Conservation (phyloP, 1,140 invertebrate genomes). For the Homarus americanus region DNA sequence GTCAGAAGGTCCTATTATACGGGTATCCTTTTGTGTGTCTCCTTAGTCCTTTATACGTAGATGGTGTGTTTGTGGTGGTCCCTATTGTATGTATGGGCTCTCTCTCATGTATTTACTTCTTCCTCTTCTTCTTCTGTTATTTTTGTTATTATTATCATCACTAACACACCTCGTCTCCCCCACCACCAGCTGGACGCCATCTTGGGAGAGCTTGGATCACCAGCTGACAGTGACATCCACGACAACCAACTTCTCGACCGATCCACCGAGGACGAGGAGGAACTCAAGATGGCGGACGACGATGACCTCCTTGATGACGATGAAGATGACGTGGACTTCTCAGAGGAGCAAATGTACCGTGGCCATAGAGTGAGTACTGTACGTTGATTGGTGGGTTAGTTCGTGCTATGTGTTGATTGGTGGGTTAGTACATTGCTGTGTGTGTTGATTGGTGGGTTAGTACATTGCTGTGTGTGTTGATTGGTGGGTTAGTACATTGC, state of each 20-base stretch:
- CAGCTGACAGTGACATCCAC: conserved; percentile 17
- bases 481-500: too few species aligned
- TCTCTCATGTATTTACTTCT: too few species aligned
- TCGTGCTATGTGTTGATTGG: background rate
- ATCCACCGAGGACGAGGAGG: conserved; percentile 9
- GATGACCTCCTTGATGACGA: background rate
- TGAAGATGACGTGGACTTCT: conserved; percentile 26
- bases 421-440: too few species aligned
- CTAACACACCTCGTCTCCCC: background rate
- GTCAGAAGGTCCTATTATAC: too few species aligned
- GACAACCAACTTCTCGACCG: conserved; percentile 35
- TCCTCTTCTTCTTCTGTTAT: too few species aligned
- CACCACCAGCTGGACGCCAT: conserved; percentile 52
- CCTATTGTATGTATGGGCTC: too few species aligned
- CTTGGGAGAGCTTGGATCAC: conserved; percentile 44
- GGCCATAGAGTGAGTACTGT: conserved; percentile 26
- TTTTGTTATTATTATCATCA: background rate
- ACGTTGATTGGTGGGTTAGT: background rate
- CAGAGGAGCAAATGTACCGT: conserved; percentile 10
- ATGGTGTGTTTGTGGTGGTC: too few species aligned
- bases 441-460: too few species aligned
- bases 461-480: background rate
- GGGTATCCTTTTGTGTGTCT: too few species aligned
- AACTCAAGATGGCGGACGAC: background rate
- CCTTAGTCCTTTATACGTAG: too few species aligned